phyloP scores from a whole-genome alignment of 2,888 invertebrate genomes.

The Monoplex corrugatus region DNA sequence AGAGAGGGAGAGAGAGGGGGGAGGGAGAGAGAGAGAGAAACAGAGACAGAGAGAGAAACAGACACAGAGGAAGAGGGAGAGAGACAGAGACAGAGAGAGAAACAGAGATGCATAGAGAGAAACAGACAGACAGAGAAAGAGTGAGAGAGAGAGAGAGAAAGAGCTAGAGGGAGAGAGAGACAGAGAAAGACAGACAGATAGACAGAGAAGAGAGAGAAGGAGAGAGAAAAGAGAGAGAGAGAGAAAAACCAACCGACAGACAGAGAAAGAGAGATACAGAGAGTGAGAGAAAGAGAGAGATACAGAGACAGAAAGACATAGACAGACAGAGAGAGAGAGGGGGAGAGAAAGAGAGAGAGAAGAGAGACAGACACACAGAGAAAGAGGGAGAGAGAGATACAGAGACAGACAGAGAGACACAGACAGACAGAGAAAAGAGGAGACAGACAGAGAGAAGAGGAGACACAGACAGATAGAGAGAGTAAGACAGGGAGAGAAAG shows the following conservation, averaged over 20 bases:
- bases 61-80: not conserved
- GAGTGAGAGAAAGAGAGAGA: not conserved
- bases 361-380: conserved; percentile 14
- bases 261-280: too few species aligned
- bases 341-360: conserved; percentile 7
- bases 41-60: conserved; percentile 18
- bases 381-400: not conserved
- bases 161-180: conserved; percentile 49
- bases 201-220: conserved; percentile 10
- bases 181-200: conserved; percentile 21
- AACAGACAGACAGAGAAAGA: not conserved
- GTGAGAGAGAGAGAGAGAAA: conserved; percentile 31
- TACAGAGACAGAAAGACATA: conserved; percentile 47
- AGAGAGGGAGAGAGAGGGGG: conserved; percentile 45
- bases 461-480: too few species aligned
- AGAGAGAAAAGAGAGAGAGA: too few species aligned
- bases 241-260: too few species aligned
- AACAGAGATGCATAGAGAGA: too few species aligned
- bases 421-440: not conserved
- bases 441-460: not conserved
- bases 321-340: conserved; percentile 35
- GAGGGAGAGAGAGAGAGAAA: conserved; percentile 23
- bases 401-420: not conserved
- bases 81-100: not conserved
- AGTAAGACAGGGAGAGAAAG: too few species aligned